Percentiles rank a stretch among this genome's conserved stretches.
Conservation (phyloP, 2,888 invertebrate species). For the Strigamia crassipes region DNA sequence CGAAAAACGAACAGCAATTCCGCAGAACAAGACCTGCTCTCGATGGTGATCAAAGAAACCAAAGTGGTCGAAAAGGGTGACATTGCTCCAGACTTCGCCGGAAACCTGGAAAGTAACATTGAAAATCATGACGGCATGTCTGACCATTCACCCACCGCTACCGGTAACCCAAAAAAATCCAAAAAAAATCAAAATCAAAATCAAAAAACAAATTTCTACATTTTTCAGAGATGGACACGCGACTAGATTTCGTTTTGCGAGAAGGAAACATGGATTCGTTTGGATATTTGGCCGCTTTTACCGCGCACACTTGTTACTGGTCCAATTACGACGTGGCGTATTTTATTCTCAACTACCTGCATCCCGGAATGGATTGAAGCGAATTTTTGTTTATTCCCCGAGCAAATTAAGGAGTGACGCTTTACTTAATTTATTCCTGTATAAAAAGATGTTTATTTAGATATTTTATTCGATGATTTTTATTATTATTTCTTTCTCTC, state of each 20-base stretch:
- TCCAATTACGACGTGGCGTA: slow-evolving; percentile 68
- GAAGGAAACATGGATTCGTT: slow-evolving; percentile 64
- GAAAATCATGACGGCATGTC: neutral
- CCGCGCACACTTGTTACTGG: slow-evolving; percentile 71
- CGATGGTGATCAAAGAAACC: slow-evolving; percentile 22
- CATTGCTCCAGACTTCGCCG: neutral
- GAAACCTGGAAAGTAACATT: neutral
- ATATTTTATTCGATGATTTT: neutral
- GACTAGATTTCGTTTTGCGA: slow-evolving; percentile 67
- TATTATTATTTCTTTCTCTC: neutral
- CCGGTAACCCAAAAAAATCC: neutral
- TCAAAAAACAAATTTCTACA: too few relatives aligned
- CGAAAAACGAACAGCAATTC: neutral
- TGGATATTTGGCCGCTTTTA: slow-evolving; percentile 66
- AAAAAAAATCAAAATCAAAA: too few relatives aligned
- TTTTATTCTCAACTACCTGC: slow-evolving; percentile 65
- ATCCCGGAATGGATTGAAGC: slow-evolving; percentile 57
- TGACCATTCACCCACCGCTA: neutral
- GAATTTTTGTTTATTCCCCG: neutral
- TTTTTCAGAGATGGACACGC: slow-evolving; percentile 64
- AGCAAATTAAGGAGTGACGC: neutral
- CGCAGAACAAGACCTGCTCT: slow-evolving; percentile 18
- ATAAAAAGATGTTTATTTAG: neutral
- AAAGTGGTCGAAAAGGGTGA: slow-evolving; percentile 14
- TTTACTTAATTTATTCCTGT: neutral